Evolutionary conservation across 2,888 invertebrate species (phyloP).

Genomic region (Andrena chrysosceles): DNA sequence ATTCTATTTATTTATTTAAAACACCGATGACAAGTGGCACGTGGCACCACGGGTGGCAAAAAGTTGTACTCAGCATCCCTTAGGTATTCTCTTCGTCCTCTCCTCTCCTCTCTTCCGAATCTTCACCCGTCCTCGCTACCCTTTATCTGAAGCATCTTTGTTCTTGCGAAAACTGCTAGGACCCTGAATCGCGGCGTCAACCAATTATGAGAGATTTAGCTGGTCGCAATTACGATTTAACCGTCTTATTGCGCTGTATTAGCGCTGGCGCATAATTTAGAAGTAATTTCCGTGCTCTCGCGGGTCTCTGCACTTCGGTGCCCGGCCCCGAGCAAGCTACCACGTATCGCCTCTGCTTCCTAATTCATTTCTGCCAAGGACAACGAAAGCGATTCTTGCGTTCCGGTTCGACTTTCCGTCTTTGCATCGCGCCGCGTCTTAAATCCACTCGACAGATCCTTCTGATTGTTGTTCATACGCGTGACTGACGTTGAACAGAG

Average conservation of each 20-base stretch:
- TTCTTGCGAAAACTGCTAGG: background rate
- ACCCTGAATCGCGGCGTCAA: slow-evolving; percentile 29
- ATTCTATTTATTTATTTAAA: no score
- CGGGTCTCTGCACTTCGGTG: background rate
- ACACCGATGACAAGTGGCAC: no score
- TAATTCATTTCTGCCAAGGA: no score
- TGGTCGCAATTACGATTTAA: slow-evolving; percentile 62
- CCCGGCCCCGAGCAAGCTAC: background rate
- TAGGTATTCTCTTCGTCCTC: background rate
- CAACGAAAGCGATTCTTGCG: no score
- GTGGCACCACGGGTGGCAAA: no score
- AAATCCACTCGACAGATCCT: no score
- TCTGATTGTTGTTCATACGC: no score
- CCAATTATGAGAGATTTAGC: slow-evolving; percentile 52
- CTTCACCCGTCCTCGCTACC: slow-evolving; percentile 1
- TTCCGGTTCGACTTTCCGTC: no score
- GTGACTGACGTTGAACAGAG: no score
- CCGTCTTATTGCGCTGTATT: slow-evolving; percentile 56
- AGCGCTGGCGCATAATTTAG: slow-evolving; percentile 60
- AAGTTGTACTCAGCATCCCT: background rate
- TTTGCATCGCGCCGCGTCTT: no score
- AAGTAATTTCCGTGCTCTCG: slow-evolving; percentile 56
- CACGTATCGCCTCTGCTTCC: background rate
- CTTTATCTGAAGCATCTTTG: slow-evolving; percentile 3
- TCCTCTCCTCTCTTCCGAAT: slow-evolving; percentile 8